A percentile compares a stretch with the other conserved stretches of the same genome.
Evolutionary conservation across 2,797 vertebrate species (phyloP).

Genomic region (Megaceryle alcyon): DNA sequence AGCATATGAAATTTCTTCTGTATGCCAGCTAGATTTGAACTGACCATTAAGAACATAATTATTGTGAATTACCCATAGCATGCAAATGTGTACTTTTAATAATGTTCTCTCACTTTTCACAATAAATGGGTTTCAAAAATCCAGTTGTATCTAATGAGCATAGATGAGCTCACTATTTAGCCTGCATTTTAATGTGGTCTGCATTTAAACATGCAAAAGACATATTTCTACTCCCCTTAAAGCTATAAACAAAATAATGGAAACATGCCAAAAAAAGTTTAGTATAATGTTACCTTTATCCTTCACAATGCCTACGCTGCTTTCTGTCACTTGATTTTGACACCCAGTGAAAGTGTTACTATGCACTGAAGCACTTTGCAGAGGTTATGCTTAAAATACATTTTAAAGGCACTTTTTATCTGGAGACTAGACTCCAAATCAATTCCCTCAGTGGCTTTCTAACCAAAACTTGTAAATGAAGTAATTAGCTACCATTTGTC

Average conservation of each 20-base stretch:
- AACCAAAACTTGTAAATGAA: conserved; percentile 30
- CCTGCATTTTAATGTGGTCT: conserved; percentile 31
- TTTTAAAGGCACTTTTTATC: conserved; percentile 37
- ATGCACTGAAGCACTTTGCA: conserved; percentile 11
- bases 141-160: conserved; percentile 14
- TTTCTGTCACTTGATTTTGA: conserved; percentile 35
- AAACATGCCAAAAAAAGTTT: background rate
- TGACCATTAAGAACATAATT: conserved; percentile 19
- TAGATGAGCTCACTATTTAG: background rate
- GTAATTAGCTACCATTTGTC: conserved; percentile 1
- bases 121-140: conserved; percentile 1
- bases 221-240: background rate
- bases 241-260: conserved; percentile 5
- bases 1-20: background rate
- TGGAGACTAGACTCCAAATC: background rate
- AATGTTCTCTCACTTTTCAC: background rate
- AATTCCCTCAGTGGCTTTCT: conserved; percentile 29
- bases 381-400: conserved; percentile 1
- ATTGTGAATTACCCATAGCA: background rate
- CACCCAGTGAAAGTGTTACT: conserved; percentile 5
- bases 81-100: background rate
- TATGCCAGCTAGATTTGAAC: background rate
- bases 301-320: background rate
- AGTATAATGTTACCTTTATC: background rate
- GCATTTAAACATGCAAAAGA: conserved; percentile 28